A percentile compares a stretch with the other conserved stretches of the same genome.
Conservation (phyloP, 2,888 invertebrate species). For the Helicoverpa assulta region DNA sequence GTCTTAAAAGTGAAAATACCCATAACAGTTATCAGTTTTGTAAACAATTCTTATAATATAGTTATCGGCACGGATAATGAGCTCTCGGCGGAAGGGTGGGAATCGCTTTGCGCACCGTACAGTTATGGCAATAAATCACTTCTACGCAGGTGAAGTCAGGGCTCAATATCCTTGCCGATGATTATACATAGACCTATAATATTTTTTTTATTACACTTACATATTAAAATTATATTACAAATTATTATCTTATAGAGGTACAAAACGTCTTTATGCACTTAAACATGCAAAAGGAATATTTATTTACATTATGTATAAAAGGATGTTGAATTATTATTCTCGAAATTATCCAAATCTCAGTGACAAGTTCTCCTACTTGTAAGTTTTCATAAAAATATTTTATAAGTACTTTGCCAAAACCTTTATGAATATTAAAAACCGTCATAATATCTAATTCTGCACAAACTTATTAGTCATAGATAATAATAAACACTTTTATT, state of each 20-base stretch:
- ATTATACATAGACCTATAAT: too few species aligned
- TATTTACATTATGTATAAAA: neutral
- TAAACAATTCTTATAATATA: neutral
- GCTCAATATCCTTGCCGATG: too few species aligned
- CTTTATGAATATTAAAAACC: neutral
- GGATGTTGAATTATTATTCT: neutral
- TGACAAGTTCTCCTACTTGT: neutral
- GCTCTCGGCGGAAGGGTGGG: too few species aligned
- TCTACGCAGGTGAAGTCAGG: too few species aligned
- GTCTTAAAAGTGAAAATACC: neutral
- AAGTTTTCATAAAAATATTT: constrained; percentile 3
- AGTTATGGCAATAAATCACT: too few species aligned
- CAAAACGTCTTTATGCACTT: neutral
- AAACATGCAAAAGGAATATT: constrained; percentile 2
- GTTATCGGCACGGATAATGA: too few species aligned
- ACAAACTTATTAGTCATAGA: neutral
- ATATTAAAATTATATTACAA: neutral
- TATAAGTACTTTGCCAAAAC: neutral
- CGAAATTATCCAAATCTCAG: neutral
- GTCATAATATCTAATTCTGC: neutral
- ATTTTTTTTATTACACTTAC: too few species aligned
- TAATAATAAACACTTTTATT: neutral
- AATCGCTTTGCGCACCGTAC: too few species aligned
- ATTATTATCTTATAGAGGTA: too few species aligned
- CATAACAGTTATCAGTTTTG: neutral